Evolutionary conservation across 2,888 invertebrate genomes (phyloP).

Genomic region (Cosmopolites sordidus): DNA sequence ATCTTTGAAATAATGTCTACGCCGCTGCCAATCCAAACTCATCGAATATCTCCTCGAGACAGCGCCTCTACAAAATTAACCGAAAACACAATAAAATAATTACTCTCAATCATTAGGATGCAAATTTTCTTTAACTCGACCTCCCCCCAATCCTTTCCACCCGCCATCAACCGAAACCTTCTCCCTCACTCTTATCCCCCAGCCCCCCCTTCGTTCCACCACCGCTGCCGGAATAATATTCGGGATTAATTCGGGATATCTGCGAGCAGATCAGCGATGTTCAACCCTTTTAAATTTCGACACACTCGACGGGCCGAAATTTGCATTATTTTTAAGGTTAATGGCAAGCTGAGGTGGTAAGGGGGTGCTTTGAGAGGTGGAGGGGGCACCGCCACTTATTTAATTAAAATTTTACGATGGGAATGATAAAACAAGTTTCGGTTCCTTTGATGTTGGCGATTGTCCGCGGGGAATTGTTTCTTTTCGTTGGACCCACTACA

Average conservation of each 20-base stretch:
- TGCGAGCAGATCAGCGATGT: conserved; percentile 44
- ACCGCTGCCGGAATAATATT: conserved; percentile 39
- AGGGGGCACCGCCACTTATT: conserved; percentile 20
- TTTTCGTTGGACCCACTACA: too few relatives aligned
- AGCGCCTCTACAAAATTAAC: conserved; percentile 17
- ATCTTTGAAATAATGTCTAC: neutral
- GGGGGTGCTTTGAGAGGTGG: neutral
- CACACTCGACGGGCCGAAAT: conserved; percentile 25
- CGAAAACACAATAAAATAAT: conserved; percentile 40
- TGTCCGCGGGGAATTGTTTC: too few relatives aligned
- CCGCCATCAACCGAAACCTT: neutral
- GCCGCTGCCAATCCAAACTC: conserved; percentile 3
- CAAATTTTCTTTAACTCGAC: conserved; percentile 47
- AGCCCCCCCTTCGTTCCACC: conserved; percentile 8
- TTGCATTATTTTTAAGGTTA: conserved; percentile 30
- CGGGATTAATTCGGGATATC: conserved; percentile 48
- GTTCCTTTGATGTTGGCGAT: too few relatives aligned
- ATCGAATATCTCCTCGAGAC: conserved; percentile 9
- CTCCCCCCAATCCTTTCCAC: neutral
- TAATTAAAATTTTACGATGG: conserved; percentile 26
- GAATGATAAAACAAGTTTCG: conserved; percentile 9
- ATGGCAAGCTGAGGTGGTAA: conserved; percentile 5
- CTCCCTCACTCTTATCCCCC: neutral
- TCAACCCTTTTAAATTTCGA: conserved; percentile 31
- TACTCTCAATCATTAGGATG: conserved; percentile 47